Conservation (phyloP, 1,140 invertebrate species). For the Macrocentrus cingulum region DNA sequence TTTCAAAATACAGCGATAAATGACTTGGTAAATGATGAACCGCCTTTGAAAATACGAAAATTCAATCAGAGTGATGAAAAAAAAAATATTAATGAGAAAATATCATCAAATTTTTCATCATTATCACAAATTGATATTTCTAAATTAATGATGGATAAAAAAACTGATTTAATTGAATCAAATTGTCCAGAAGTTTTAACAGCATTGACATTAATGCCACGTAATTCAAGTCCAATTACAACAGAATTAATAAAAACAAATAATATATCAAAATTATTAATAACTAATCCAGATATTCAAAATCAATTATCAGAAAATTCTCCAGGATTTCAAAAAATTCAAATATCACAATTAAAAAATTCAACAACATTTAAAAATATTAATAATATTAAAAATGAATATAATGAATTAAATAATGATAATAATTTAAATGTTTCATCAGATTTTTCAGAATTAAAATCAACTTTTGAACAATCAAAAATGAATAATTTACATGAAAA, state of each 20-base stretch:
- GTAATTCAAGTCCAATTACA: conserved; percentile 35
- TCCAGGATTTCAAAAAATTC: conserved; percentile 51
- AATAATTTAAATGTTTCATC: conserved; percentile 12
- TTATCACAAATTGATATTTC: conserved; percentile 42
- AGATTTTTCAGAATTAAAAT: conserved; percentile 22
- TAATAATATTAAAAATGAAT: conserved; percentile 36
- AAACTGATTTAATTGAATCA: conserved; percentile 30
- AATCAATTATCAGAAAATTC: conserved; percentile 48
- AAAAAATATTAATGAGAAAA: conserved; percentile 45
- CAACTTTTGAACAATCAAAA: conserved; percentile 36
- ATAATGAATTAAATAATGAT: conserved; percentile 33
- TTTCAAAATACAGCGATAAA: conserved; percentile 15
- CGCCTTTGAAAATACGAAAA: conserved; percentile 40
- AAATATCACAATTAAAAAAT: conserved; percentile 40
- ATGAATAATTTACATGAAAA: conserved; percentile 31
- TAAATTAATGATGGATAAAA: conserved; percentile 45
- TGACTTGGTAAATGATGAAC: conserved; percentile 28
- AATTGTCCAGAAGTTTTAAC: conserved; percentile 52
- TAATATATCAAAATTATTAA: conserved; percentile 43
- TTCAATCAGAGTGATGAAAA: conserved; percentile 39
- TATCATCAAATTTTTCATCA: conserved; percentile 45
- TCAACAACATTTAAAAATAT: conserved; percentile 39
- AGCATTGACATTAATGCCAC: conserved; percentile 48
- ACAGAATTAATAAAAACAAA: conserved; percentile 23
- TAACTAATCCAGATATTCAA: conserved; percentile 50